Evolutionary conservation across 1,140 invertebrate genomes (phyloP).

Genomic region (Diachasmimorpha longicaudata): DNA sequence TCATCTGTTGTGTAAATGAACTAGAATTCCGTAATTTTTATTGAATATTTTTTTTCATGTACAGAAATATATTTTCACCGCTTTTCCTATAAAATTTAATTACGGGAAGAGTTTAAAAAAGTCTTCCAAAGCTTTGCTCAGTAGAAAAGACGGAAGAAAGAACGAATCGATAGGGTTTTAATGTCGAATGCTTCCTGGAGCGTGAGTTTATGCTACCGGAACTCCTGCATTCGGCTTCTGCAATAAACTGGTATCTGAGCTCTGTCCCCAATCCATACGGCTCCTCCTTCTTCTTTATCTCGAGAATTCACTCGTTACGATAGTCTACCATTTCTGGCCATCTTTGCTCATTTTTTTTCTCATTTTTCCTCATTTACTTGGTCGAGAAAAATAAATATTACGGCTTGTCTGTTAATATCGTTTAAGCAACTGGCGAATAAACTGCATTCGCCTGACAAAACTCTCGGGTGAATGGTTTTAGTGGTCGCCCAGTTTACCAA

Average conservation of each 20-base stretch:
- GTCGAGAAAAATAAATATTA: not conserved
- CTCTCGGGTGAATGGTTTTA: not conserved
- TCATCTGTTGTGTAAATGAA: too few species aligned
- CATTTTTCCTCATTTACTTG: not conserved
- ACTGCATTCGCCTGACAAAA: not conserved
- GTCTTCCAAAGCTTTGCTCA: not conserved
- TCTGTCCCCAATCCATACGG: not conserved
- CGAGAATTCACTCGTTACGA: not conserved
- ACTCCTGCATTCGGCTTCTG: not conserved
- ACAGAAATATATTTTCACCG: not conserved
- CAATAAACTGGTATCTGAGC: not conserved
- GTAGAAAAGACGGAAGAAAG: conserved; percentile 12
- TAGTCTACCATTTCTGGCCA: not conserved
- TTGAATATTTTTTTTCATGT: too few species aligned
- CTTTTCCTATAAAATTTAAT: not conserved
- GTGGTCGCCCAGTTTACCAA: not conserved
- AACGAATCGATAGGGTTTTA: conserved; percentile 17
- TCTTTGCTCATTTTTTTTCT: not conserved
- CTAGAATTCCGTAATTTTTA: too few species aligned
- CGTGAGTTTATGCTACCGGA: conserved; percentile 41
- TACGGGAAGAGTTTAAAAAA: not conserved
- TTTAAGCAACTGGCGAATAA: not conserved
- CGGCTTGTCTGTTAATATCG: not conserved
- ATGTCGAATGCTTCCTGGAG: conserved; percentile 46
- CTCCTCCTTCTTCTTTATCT: not conserved